Evolutionary conservation across 2,113 vertebrate species (phyloP), one percentile per base, ranked within the genome.

Genomic region (Brachyistius frenatus): DNA sequence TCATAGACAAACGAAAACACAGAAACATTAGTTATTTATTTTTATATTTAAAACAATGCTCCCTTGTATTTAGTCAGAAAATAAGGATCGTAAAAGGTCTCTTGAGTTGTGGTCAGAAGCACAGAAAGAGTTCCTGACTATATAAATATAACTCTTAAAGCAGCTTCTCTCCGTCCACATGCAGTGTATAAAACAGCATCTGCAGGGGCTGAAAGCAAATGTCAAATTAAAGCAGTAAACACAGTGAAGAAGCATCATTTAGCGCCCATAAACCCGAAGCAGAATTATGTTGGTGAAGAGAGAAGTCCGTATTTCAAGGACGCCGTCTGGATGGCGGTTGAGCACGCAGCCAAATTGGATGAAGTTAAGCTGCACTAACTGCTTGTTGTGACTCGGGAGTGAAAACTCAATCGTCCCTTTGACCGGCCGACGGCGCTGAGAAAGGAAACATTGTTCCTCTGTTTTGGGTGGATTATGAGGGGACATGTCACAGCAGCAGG

Each of bases 401-500:
- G 78, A 80, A 83, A 83, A 71, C 85, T 80, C 78, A 78, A 80
- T 89, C 60, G 76, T 77, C 44, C 72, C 68, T 87, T 76, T 82
- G 82, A 81, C 77, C 56, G 11, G 32, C 58, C 32, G n/a, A 53
- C 68, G 70, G 65, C 50, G 15, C 52, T 7, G 57, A 89, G 78
- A 84, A 91, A 79, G 77, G 69, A 66, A 39, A 47, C 80, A 87
- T 90, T 89, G 89, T 91, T 72, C 63, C 56, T 58, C 70, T 91
- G 88, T 91, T 91, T 90, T 85, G 87, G 78, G 75, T 84, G 80
- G 89, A 93, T 92, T 92, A 88, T 84, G 71, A 84, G 60, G 36
- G 50, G 76, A 84, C 88, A 90, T 95, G 94, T 96, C 95, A 95
- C 94, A 95, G 95, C 88, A 92, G 89, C 57, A 60, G 76, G 73